Evolutionary conservation across 2,113 vertebrate genomes (phyloP).

Genomic region (Tetrao urogallus): DNA sequence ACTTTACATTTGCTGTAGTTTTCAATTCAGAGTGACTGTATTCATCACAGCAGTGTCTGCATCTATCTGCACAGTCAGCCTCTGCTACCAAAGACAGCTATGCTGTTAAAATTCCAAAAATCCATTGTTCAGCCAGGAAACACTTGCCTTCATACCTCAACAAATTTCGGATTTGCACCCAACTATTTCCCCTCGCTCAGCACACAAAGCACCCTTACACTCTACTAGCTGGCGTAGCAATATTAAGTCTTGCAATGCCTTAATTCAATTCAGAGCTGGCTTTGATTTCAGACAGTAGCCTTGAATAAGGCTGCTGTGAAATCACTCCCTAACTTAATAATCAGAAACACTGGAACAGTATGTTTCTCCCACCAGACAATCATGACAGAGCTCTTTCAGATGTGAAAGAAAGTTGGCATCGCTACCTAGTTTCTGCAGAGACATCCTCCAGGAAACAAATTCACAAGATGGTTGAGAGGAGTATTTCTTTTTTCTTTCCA

Average conservation of each 20-base stretch:
- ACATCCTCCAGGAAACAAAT: neutral
- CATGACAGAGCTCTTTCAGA: conserved; percentile 76
- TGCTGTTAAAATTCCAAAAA: neutral
- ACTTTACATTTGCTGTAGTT: neutral
- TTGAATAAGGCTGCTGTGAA: conserved; percentile 79
- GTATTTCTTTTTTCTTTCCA: neutral
- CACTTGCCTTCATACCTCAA: neutral
- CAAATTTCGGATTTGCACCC: neutral
- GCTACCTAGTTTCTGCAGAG: conserved; percentile 10
- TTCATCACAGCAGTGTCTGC: neutral
- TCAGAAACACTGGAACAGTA: conserved; percentile 83
- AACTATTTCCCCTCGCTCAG: neutral
- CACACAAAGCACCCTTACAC: neutral
- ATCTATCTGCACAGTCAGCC: neutral
- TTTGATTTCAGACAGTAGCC: conserved; percentile 78
- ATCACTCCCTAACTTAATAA: conserved; percentile 83
- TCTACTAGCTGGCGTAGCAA: conserved; percentile 3
- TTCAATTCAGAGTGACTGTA: neutral
- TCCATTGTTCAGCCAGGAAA: neutral
- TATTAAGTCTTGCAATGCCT: neutral
- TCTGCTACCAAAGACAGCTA: neutral
- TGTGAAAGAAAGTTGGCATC: conserved; percentile 62
- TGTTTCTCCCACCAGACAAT: conserved; percentile 84
- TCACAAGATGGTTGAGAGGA: accelerated
- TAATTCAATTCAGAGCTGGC: conserved; percentile 34